A percentile compares a stretch with the other conserved stretches of the same genome.
Conservation (phyloP, 1,140 invertebrate genomes). For the Procambarus virginalis region DNA sequence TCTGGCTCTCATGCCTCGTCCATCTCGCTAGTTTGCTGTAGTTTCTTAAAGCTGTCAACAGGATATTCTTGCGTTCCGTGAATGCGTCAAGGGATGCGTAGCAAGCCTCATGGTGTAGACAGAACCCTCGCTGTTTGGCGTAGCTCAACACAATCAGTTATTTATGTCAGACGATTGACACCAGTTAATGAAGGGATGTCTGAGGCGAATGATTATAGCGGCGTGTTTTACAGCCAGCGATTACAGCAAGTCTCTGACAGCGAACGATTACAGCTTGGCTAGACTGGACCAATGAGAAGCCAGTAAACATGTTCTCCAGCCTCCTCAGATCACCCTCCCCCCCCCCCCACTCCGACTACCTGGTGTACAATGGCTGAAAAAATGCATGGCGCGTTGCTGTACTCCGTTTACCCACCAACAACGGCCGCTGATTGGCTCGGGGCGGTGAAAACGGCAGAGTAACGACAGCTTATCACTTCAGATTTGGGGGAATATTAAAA, state of each 20-base stretch:
- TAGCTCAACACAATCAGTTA: not conserved
- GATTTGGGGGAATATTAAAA: conserved; percentile 46
- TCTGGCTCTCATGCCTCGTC: too few relatives aligned
- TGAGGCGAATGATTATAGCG: too few relatives aligned
- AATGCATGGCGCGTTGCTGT: conserved; percentile 1
- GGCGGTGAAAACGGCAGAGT: conserved; percentile 16
- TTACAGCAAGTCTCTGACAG: not conserved
- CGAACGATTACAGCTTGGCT: not conserved
- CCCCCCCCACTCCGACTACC: not conserved
- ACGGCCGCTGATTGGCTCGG: not conserved
- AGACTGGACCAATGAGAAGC: not conserved
- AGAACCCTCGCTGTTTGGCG: not conserved
- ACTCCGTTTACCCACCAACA: not conserved
- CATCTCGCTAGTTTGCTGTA: too few relatives aligned
- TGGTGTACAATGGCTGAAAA: not conserved
- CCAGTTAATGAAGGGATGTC: not conserved
- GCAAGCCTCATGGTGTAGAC: too few relatives aligned
- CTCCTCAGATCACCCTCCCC: not conserved
- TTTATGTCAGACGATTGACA: not conserved
- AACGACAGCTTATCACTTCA: conserved; percentile 56
- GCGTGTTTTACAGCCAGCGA: too few relatives aligned
- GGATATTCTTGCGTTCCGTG: too few relatives aligned
- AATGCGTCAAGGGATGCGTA: too few relatives aligned
- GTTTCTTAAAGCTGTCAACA: too few relatives aligned
- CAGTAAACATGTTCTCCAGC: not conserved